Evolutionary conservation across 2,113 vertebrate genomes (phyloP), one percentile per base, ranked within the genome.

Genomic region (Parus major): DNA sequence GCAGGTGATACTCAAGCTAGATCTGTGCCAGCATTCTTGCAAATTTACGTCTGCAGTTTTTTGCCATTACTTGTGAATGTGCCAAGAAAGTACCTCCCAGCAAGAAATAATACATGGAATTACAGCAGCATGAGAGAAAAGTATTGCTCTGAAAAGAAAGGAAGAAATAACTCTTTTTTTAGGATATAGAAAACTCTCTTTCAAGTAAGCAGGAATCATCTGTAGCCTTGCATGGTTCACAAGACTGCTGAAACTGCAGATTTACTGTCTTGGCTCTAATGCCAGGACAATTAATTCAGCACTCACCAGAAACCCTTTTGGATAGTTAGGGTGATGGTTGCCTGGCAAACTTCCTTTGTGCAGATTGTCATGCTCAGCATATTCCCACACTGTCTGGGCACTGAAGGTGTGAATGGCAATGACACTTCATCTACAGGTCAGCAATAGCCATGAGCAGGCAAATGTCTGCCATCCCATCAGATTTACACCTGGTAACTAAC

Each of bases 1-100:
- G 86, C 44, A 75, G 65, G 88, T 76, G 86, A 95, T 79, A 82
- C 72, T 96, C 76, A 73, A 39, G 42, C 42, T 39, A 88, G 65
- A 59, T 59, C 29, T 90, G 68, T 92, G 94, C 68, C 88, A 94
- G 42, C 56, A 55, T 86, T 88, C 59, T 61, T 77, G 52, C 35
- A 84, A 81, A 88, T 88, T 76, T 76, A 69, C 29, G 53, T 88
- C 23, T 80, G 86, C 36, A 56, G 35, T 10, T 81, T 88, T 92
- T 68, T 80, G 64, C 44, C 49, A 60, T 86, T 93, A 36, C 50
- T 91, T 71, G 47, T 4, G 15, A 84, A 52, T 29, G 17, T 2
- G 7, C n/a, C 76, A 81, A 81, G 60, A 82, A 86, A 75, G 28
- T 41, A 81, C 29, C 72, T 94, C 47, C 60, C 65, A 89, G 61